Evolutionary conservation across 2,888 invertebrate genomes (phyloP).

Genomic region (Diplolepis rosae): DNA sequence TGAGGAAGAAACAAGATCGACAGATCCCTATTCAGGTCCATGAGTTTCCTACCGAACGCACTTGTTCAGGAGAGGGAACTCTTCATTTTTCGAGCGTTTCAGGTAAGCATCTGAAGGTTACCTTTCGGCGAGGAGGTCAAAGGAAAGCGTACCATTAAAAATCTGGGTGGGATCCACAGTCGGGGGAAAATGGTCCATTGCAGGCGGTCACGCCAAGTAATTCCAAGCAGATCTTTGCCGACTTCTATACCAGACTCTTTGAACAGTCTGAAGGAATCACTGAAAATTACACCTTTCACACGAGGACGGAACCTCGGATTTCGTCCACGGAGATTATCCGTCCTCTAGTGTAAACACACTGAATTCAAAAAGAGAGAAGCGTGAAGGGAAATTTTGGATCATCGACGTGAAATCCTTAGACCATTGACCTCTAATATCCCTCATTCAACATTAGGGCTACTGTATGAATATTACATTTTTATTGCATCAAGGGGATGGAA

Average conservation of each 20-base stretch:
- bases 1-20: constrained; percentile 7
- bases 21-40: constrained; percentile 31
- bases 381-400: not conserved
- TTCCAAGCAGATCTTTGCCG: constrained; percentile 31
- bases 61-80: constrained; percentile 17
- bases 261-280: constrained; percentile 29
- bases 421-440: not conserved
- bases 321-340: constrained; percentile 1
- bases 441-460: too few species aligned
- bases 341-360: not conserved
- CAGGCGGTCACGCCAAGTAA: constrained; percentile 22
- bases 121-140: constrained; percentile 39
- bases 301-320: constrained; percentile 6
- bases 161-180: constrained; percentile 3
- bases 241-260: constrained; percentile 30
- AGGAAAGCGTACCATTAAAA: constrained; percentile 28
- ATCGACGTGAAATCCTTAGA: not conserved
- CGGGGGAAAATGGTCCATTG: constrained; percentile 14
- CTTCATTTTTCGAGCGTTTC: not conserved
- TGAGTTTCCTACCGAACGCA: constrained; percentile 23
- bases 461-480: too few species aligned
- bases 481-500: too few species aligned
- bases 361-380: not conserved
- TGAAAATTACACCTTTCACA: constrained; percentile 40
- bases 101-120: not conserved